Conservation (phyloP, 2,888 invertebrate genomes). For the Eurytoma adleriae region DNA sequence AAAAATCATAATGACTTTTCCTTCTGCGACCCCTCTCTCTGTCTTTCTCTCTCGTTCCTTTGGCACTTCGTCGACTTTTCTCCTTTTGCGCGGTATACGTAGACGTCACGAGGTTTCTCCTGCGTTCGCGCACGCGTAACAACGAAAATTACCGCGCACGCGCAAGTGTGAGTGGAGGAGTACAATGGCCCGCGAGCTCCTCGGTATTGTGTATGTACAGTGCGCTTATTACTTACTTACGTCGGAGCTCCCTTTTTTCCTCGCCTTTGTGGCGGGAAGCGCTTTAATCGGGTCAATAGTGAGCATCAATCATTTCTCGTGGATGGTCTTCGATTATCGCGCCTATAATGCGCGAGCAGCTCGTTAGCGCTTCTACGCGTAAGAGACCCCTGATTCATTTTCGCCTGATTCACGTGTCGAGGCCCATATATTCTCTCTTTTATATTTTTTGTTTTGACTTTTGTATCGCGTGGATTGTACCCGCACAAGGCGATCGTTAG, state of each 20-base stretch:
- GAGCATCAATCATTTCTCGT: slow-evolving; percentile 44
- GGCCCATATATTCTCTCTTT: not conserved
- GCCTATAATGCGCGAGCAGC: not conserved
- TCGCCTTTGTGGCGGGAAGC: not conserved
- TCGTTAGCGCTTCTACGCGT: slow-evolving; percentile 1
- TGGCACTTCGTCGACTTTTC: slow-evolving; percentile 25
- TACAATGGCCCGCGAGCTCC: slow-evolving; percentile 19
- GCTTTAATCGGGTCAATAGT: slow-evolving; percentile 48
- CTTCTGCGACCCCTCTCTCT: not conserved
- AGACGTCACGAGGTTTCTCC: slow-evolving; percentile 10
- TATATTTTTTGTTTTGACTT: not conserved
- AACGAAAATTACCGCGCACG: slow-evolving; percentile 19
- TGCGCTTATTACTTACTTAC: not conserved
- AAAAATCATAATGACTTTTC: slow-evolving; percentile 17
- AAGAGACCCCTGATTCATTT: not conserved
- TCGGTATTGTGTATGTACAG: not conserved
- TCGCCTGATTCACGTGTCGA: not conserved
- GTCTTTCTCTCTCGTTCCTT: not conserved
- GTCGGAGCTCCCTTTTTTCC: slow-evolving; percentile 16
- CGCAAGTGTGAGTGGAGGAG: slow-evolving; percentile 4
- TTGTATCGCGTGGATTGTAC: too few species aligned
- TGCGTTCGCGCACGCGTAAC: not conserved
- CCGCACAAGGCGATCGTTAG: too few species aligned
- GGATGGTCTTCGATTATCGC: too few species aligned
- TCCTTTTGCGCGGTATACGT: not conserved